phyloP scores from a whole-genome alignment of 2,113 vertebrate genomes.

The Pterocles gutturalis region DNA sequence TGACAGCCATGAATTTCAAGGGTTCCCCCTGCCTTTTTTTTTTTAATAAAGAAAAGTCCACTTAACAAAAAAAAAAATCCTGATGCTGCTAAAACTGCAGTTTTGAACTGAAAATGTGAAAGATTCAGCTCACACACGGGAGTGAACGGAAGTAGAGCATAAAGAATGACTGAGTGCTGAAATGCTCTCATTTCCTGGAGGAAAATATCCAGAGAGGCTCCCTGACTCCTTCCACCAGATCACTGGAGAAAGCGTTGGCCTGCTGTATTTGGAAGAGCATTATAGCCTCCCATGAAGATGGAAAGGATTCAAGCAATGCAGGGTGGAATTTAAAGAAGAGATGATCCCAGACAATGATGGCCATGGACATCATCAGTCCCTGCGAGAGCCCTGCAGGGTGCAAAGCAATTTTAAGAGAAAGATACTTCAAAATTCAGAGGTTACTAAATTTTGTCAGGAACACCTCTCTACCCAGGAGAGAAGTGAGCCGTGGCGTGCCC shows the following conservation, averaged over 20 bases:
- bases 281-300: constrained; percentile 45
- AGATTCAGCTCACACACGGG: neutral
- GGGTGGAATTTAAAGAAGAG: constrained; percentile 37
- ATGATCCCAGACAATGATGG: constrained; percentile 23
- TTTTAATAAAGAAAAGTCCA: neutral
- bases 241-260: neutral
- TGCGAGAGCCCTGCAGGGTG: neutral
- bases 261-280: constrained; percentile 16
- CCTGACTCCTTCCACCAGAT: neutral
- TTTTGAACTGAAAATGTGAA: neutral
- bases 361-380: neutral
- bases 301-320: constrained; percentile 39
- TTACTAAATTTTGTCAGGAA: constrained; percentile 7
- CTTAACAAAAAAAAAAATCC: neutral
- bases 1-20: neutral
- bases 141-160: neutral
- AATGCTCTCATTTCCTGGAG: neutral
- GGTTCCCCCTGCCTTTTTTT: too few relatives aligned
- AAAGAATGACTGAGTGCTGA: neutral
- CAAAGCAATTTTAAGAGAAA: constrained; percentile 1
- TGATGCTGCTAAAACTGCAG: neutral
- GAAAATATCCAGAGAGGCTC: neutral
- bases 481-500: neutral
- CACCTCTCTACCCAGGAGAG: neutral
- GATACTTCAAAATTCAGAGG: neutral